These are phyloP conservation scores for Cataglyphis cursor DNA, from an alignment of 2,888 invertebrate genomes.

Conservation along the genomic window DNA sequence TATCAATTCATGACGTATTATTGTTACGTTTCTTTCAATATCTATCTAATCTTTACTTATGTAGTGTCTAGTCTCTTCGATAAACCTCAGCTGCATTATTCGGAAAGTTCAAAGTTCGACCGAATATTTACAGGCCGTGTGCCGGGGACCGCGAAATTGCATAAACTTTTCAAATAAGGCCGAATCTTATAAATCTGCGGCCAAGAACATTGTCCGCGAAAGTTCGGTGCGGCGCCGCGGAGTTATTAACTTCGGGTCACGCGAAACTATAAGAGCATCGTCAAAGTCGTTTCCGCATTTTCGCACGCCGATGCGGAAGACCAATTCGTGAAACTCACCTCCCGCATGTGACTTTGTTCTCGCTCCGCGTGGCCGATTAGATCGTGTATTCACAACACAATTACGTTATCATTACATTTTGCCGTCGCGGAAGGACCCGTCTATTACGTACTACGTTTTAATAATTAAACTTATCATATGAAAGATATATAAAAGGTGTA, in stretches of 20 bases:
- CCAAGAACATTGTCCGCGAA: constrained; percentile 55
- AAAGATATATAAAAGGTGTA: not conserved
- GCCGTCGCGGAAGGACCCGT: not conserved
- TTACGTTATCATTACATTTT: constrained; percentile 1
- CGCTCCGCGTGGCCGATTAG: constrained; percentile 17
- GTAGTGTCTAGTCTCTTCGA: constrained; percentile 53
- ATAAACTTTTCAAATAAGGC: constrained; percentile 85
- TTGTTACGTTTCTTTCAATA: constrained; percentile 40
- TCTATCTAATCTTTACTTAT: constrained; percentile 4
- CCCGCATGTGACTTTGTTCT: constrained; percentile 10
- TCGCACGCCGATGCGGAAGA: constrained; percentile 22
- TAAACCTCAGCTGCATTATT: constrained; percentile 72
- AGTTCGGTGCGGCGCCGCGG: constrained; percentile 55
- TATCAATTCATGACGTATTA: not conserved
- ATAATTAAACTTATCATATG: not conserved
- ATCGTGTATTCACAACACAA: constrained; percentile 14
- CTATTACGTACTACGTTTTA: not conserved
- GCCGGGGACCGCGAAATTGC: constrained; percentile 77
- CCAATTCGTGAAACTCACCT: constrained; percentile 51
- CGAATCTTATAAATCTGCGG: constrained; percentile 79
- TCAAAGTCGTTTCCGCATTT: constrained; percentile 29
- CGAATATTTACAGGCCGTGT: constrained; percentile 77
- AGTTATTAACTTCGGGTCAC: constrained; percentile 61
- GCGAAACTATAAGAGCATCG: constrained; percentile 56
- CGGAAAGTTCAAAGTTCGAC: constrained; percentile 73